Base-by-base conservation (phyloP, 2,888 invertebrate genomes). In the Diarsia dahlii region DNA sequence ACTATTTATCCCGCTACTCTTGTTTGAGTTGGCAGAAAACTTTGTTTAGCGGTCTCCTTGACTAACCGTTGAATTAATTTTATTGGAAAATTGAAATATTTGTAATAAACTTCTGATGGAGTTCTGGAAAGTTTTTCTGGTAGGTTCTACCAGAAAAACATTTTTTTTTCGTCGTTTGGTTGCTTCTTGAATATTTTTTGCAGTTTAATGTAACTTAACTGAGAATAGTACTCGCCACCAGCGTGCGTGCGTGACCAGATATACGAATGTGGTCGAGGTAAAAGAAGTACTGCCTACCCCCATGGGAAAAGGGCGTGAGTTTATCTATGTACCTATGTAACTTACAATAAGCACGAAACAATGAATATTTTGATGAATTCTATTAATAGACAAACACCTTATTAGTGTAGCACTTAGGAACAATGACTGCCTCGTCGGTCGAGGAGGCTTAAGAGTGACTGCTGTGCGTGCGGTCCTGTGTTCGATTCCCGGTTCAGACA, bases 11-110 rank as follows among this genome's bases (percentile, higher is more conserved):
- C 71, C 54, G 71, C 84, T 67, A 73, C 74, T 85, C 72, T 75
- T 79, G 74, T 84, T 86, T 81, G 84, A 86, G 74, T 78, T 67
- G 76, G 79, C 64, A 68, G 80, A 67, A 87, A 87, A 85, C 78
- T 85, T 84, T 84, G 69, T 74, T 64, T 66, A 67, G 64, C 74
- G 62, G 73, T n/a, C 73, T 67, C 60, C 71, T 80, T 66, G 54
- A 65, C 74, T 70, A 74, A 68, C 67, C 23, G 23, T 50, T 75
- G 60, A 64, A 58, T 78, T 79, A 67, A 78, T 82, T 80, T 76
- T 69, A 69, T 78, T 78, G 71, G 46, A 62, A 65, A 74, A 73
- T 66, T 74, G 20, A n/a, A 54, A 54, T 56, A 39, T 66, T 72
- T 63, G 48, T 60, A 64, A 76, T 52, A 67, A 54, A 67, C 48